Base-by-base conservation (phyloP, 2,113 vertebrate species). In the Phyllostomus discolor region DNA sequence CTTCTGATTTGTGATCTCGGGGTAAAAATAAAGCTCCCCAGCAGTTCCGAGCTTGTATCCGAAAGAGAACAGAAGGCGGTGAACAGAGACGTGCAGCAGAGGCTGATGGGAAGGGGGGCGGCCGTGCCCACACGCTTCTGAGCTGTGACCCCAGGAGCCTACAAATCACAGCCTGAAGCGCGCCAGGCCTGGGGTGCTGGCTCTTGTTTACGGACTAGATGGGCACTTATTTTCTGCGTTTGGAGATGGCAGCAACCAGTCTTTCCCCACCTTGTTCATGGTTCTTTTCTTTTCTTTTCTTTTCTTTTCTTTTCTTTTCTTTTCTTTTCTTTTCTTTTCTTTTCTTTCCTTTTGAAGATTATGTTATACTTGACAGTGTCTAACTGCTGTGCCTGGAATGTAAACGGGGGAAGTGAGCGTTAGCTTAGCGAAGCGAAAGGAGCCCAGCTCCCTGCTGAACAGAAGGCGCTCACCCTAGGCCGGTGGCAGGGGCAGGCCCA, bases 321-420 rank as follows among this genome's bases (percentile, higher is more conserved):
- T 41, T n/a, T n/a, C 46, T 48, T 48, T 48, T 10, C 46, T 48
- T 48, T 7, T 7, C 46, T 48, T 48, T 48, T 7, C 46, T 10
- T 48, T 48, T 7, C 48, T 14, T 50, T 50, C 14, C 14, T 52
- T 41, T 22, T 11, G 46, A 67, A 80, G 75, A 84, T 84, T 88
- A 89, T 91, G 95, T 94, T 89, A 82, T 73, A 43, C 41, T 54
- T 82, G 92, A 90, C 78, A 85, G 31, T 76, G n/a, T 52, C 52
- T 54, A 95, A 86, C 41, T 33, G n/a, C 46, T 38, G 38, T 86
- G 59, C 82, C 72, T 93, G 4, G 67, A 94, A 89, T 73, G 86
- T 76, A 67, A 93, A 94, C n/a, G 3, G 81, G 50, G 48, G 28
- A 59, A 72, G 26, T 5, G 16, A 9, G 24, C 4, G 50, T 90